Evolutionary conservation across 1,140 invertebrate species (phyloP).

Genomic region (Ephestia elutella): DNA sequence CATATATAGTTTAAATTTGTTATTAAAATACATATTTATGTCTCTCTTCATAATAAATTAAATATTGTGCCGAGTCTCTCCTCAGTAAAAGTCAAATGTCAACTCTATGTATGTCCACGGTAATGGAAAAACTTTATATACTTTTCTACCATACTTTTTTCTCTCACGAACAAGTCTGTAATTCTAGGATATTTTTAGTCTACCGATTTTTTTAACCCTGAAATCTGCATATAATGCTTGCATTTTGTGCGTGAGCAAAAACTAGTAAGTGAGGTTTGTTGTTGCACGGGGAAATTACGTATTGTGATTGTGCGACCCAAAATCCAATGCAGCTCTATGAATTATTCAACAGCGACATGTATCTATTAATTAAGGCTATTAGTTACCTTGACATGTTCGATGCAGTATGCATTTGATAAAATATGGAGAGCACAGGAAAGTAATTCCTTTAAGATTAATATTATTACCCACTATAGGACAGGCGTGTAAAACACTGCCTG

Average conservation of each 20-base stretch:
- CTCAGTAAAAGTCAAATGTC: no score
- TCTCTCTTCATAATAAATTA: not conserved
- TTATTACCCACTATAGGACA: no score
- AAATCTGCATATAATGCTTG: no score
- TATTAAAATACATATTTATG: not conserved
- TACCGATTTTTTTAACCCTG: not conserved
- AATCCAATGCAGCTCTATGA: conserved; percentile 13
- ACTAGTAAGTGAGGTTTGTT: not conserved
- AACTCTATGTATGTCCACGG: no score
- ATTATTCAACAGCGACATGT: conserved; percentile 40
- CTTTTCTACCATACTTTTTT: no score
- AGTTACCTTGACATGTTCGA: conserved; percentile 33
- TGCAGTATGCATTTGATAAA: conserved; percentile 8
- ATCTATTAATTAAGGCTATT: conserved; percentile 53
- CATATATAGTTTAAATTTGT: not conserved
- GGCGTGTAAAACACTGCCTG: no score
- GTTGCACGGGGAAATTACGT: not conserved
- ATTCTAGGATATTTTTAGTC: no score
- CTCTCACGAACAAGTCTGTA: no score
- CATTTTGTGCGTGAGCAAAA: no score
- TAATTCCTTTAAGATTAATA: not conserved
- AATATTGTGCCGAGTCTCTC: no score
- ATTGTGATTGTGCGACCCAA: conserved; percentile 8
- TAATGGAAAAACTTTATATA: no score
- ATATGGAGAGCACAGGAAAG: not conserved